Percentiles rank a stretch among this genome's conserved stretches.
These are phyloP conservation scores for Teleiodes luculella DNA, from an alignment of 2,888 invertebrate species.

Conservation along the genomic window DNA sequence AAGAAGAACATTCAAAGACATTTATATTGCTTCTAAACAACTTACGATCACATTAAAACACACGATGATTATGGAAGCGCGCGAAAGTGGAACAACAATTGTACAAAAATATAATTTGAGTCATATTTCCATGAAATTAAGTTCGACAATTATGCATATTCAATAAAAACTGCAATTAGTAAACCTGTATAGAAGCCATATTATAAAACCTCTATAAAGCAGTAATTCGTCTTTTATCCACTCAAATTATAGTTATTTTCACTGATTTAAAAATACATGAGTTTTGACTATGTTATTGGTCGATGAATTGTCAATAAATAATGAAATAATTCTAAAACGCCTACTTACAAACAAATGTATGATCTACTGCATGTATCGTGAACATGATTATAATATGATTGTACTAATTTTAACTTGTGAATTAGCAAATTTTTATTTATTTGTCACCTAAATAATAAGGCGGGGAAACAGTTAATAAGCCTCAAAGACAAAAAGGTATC, in stretches of 20 bases:
- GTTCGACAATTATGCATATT: neutral
- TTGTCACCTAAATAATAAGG: conserved; percentile 31
- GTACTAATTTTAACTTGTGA: conserved; percentile 16
- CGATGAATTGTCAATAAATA: conserved; percentile 9
- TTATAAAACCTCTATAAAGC: conserved; percentile 17
- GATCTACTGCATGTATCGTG: conserved; percentile 13
- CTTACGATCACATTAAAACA: neutral
- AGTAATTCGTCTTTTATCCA: conserved; percentile 35
- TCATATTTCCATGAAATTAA: neutral
- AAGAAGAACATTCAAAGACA: conserved; percentile 12
- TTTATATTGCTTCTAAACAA: conserved; percentile 1
- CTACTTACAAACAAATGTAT: conserved; percentile 12
- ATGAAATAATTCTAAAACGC: conserved; percentile 1
- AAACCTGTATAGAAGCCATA: conserved; percentile 2
- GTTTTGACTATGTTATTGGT: neutral
- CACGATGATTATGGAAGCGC: neutral
- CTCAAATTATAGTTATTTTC: conserved; percentile 43
- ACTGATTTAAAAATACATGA: neutral
- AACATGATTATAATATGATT: conserved; percentile 11
- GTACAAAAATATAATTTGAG: neutral
- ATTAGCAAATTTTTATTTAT: conserved; percentile 3
- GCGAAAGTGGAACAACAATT: neutral
- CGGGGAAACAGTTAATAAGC: conserved; percentile 39
- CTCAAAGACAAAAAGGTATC: conserved; percentile 52
- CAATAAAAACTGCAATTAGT: neutral